Base-by-base conservation (phyloP, 1,140 invertebrate genomes). In the Cepaea nemoralis region DNA sequence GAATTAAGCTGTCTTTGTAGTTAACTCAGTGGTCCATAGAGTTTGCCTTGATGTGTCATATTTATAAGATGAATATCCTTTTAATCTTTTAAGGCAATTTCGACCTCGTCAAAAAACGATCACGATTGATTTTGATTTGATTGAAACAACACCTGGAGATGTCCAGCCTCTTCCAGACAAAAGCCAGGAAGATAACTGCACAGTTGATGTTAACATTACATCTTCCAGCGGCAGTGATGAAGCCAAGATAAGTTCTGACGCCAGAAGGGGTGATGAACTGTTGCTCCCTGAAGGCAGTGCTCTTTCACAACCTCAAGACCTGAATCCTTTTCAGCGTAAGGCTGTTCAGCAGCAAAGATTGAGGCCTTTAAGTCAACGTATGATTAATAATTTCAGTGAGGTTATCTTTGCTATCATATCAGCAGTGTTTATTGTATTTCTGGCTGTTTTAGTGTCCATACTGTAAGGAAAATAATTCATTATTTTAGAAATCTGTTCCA, bases 61-160 rank as follows among this genome's bases (percentile, higher is more conserved):
- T n/a, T 31, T 59, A 24, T 31, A 59, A n/a, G 69, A 12, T 39
- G 42, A 27, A 24, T n/a, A 80, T 39, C 33, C 80, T 50, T 24
- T 82, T 67, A 75, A 63, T 37, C 75, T 37, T 81, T 82, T 75
- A 77, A 95, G 94, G 85, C 94, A 95, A 92, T 95, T 93, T 87
- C 91, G 89, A 86, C 94, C 95, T 83, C 93, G 93, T 83, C 89
- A 91, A 80, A 86, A 92, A 24, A 91, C 93, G 91, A 94, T 96
- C 85, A 92, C 94, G 31, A 95, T 96, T 83, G 93, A 95, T 85
- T 96, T 96, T 88, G 69, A 50, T 37, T 75, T 76, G 1, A 86
- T 87, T 37, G 86, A 87, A 24, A 77, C 40, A 3, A 83, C 81
- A 67, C 75, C 83, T 83, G 55, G 55, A 59, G 55, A 59, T n/a